Evolutionary conservation across 2,888 invertebrate species (phyloP).

Genomic region (Mycogona germanica): DNA sequence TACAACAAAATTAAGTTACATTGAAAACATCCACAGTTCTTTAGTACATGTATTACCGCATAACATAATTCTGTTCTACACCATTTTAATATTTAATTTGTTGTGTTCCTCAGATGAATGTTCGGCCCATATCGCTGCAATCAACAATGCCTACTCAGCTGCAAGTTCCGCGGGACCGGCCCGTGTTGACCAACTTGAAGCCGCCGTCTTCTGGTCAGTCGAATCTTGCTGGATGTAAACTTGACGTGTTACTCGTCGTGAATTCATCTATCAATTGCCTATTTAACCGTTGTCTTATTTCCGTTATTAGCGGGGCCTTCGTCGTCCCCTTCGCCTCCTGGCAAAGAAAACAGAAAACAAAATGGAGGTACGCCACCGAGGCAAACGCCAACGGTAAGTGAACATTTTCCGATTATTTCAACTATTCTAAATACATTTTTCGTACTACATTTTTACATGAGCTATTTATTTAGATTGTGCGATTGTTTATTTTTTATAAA

Average conservation of each 20-base stretch:
- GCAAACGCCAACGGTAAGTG: constrained; percentile 11
- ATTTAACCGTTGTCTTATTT: neutral
- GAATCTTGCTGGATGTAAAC: neutral
- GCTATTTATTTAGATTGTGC: too few species aligned
- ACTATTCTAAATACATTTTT: too few species aligned
- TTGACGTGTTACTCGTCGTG: too few species aligned
- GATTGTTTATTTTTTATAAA: too few species aligned
- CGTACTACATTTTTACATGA: too few species aligned
- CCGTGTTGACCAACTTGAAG: constrained; percentile 14
- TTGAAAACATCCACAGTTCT: too few species aligned
- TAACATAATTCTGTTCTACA: too few species aligned
- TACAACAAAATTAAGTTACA: too few species aligned
- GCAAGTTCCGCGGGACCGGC: constrained; percentile 12
- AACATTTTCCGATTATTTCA: too few species aligned
- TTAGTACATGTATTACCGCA: too few species aligned
- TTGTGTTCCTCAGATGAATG: constrained; percentile 13
- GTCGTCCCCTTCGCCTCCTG: constrained; percentile 9
- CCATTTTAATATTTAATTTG: neutral
- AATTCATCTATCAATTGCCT: too few species aligned
- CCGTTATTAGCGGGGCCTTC: neutral
- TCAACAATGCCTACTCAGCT: constrained; percentile 6
- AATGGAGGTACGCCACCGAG: constrained; percentile 17
- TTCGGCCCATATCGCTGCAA: constrained; percentile 12
- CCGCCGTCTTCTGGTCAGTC: constrained; percentile 3
- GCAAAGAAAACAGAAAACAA: constrained; percentile 17